Percentiles rank a stretch among this genome's conserved stretches.
phyloP scores from a whole-genome alignment of 2,797 vertebrate species.

The Catostomus latipinnis region DNA sequence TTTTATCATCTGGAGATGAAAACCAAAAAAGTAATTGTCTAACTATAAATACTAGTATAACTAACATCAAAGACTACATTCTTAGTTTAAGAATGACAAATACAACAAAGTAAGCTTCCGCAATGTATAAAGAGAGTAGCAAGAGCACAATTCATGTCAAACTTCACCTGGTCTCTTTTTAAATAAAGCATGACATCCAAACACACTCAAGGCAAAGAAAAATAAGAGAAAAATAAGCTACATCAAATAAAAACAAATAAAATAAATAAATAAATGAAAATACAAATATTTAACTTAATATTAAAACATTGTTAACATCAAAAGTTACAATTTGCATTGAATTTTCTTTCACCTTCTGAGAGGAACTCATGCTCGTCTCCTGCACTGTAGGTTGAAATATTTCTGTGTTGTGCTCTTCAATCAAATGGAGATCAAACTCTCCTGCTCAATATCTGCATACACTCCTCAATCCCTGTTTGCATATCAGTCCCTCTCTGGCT shows the following conservation, averaged over 20 bases:
- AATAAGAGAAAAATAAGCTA: not conserved
- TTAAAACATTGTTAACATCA: not conserved
- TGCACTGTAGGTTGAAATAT: not conserved
- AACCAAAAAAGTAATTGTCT: no score
- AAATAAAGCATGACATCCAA: not conserved
- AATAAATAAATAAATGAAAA: no score
- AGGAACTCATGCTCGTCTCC: not conserved
- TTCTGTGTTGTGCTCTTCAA: not conserved
- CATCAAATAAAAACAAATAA: not conserved
- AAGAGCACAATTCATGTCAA: not conserved
- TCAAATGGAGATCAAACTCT: not conserved
- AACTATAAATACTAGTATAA: no score
- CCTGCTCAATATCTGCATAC: not conserved
- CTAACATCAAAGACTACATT: no score
- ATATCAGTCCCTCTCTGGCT: not conserved
- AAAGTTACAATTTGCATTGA: not conserved
- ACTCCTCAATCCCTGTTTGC: conserved; percentile 16
- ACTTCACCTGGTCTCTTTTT: not conserved
- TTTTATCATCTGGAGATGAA: no score
- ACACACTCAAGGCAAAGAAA: not conserved
- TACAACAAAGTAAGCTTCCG: not conserved
- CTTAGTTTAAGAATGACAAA: not conserved
- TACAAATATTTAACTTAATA: no score
- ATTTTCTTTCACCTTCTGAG: not conserved
- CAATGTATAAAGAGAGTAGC: no score